Conservation (phyloP, 2,797 vertebrate species). For the Myioborus melanocephalus region DNA sequence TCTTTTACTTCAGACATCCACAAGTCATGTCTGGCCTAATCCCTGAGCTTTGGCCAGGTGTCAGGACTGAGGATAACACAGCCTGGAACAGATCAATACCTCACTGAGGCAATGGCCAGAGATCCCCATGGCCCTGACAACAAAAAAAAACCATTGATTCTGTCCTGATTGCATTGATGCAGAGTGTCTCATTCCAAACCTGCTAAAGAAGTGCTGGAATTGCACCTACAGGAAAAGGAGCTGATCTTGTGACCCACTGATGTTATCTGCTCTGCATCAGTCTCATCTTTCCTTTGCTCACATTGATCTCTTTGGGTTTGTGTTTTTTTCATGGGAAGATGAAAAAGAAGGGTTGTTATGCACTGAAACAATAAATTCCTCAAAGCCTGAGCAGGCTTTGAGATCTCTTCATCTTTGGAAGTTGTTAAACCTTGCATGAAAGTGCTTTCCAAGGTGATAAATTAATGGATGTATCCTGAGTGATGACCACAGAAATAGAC, state of each 20-base stretch:
- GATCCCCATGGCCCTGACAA: not conserved
- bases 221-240: not conserved
- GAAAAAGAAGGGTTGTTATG: conserved; percentile 7
- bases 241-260: not conserved
- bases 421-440: not conserved
- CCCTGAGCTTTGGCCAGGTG: not conserved
- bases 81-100: not conserved
- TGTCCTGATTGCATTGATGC: not conserved
- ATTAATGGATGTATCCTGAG: conserved; percentile 23
- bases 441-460: conserved; percentile 20
- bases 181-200: not conserved
- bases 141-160: not conserved
- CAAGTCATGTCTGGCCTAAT: not conserved
- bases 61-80: not conserved
- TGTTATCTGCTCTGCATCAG: not conserved
- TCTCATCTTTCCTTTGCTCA: not conserved
- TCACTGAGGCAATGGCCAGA: not conserved
- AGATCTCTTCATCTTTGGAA: not conserved
- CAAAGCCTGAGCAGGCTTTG: not conserved
- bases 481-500: not conserved
- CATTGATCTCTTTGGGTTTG: not conserved
- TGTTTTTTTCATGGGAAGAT: not conserved
- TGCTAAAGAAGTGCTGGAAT: not conserved
- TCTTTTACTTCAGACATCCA: not conserved
- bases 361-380: conserved; percentile 32